Base-by-base conservation (phyloP, 2,113 vertebrate genomes). In the Bubalus kerabau region DNA sequence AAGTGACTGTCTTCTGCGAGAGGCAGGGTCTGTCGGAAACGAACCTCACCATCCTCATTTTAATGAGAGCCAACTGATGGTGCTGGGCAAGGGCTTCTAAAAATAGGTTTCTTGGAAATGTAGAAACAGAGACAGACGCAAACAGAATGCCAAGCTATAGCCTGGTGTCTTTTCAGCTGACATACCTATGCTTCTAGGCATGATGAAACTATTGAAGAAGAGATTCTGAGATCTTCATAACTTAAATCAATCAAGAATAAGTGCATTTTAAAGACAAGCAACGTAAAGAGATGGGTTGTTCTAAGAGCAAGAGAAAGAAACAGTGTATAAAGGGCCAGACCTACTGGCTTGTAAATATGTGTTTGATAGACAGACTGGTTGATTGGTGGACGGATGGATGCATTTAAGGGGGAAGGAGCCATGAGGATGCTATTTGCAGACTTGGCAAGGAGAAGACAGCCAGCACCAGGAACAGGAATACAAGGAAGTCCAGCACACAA, bases 61-160 rank as follows among this genome's bases (percentile, higher is more conserved):
- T 96, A 95, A 96, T 94, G 82, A 97, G 67, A 4, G 4, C 26
- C 86, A 88, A 87, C 86, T 87, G 95, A 91, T 24, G 40, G 50
- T 67, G 16, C 86, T 91, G 67, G 95, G 24, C 57, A 86, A 26
- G 60, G 40, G 56, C 5, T 30, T 87, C 92, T 90, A 90, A 96
- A 97, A 87, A 87, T 54, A 92, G 64, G 85, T 94, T 94, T 78
- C 89, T 76, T 89, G 32, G 62, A 62, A 40, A 36, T 40, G 13
- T 6, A 78, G 64, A 90, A 89, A 81, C 28, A 24, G 52, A 87
- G 48, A 91, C 78, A 95, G 56, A 91, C 36, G 54, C 3, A 87
- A 76, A 36, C n/a, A 96, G 12, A 9, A 12, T 52, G 43, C 36
- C 52, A 62, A 81, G 36, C n/a, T 81, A 5, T 1, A 91, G 13